Evolutionary conservation across 2,113 vertebrate genomes (phyloP).

Genomic region (Paratilapia polleni): DNA sequence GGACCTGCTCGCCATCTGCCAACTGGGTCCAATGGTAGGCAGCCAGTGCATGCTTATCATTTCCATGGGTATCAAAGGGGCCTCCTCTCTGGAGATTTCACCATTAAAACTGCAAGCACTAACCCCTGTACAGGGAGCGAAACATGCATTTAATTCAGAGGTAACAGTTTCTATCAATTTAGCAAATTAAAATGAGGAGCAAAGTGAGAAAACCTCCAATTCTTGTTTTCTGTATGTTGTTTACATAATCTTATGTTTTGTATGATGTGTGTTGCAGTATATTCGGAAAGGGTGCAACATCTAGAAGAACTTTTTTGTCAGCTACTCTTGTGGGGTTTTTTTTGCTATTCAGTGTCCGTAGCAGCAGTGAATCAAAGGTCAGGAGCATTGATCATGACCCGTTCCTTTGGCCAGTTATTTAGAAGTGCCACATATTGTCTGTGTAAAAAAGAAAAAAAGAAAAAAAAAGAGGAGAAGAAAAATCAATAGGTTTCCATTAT

Average conservation of each 20-base stretch:
- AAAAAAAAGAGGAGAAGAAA: constrained; percentile 66
- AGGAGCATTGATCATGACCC: constrained; percentile 88
- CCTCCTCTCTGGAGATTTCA: constrained; percentile 77
- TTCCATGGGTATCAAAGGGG: constrained; percentile 81
- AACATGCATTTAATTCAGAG: constrained; percentile 48
- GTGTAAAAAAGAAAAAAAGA: constrained; percentile 30
- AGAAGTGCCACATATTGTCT: constrained; percentile 82
- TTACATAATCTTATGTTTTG: not conserved
- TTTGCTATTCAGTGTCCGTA: constrained; percentile 28
- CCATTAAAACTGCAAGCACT: constrained; percentile 79
- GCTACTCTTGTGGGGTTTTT: not conserved
- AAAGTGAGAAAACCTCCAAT: not conserved
- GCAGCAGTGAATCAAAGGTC: constrained; percentile 75
- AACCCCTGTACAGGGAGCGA: constrained; percentile 42
- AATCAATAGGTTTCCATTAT: constrained; percentile 99
- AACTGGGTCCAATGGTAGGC: constrained; percentile 69
- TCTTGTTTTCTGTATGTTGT: not conserved
- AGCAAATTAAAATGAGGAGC: constrained; percentile 27
- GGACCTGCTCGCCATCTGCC: constrained; percentile 86
- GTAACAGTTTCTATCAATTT: constrained; percentile 59
- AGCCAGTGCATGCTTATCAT: constrained; percentile 80
- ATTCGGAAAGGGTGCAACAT: constrained; percentile 11
- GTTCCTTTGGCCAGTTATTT: constrained; percentile 81
- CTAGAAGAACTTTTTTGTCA: constrained; percentile 17
- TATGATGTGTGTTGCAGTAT: not conserved